Evolutionary conservation across 2,797 vertebrate species (phyloP).

Genomic region (Diglossa cyanea): DNA sequence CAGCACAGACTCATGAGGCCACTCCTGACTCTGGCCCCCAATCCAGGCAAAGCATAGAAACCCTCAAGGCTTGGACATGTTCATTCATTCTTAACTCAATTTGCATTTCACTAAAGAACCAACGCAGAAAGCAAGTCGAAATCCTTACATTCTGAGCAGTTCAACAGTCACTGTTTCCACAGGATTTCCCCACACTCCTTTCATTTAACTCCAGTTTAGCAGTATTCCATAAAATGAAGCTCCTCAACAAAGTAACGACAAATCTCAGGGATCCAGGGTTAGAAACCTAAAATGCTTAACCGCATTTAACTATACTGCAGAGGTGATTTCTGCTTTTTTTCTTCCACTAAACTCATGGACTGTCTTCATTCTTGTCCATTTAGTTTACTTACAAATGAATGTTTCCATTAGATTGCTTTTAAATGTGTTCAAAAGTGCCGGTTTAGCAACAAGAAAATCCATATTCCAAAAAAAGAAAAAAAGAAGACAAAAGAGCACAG

Average conservation of each 20-base stretch:
- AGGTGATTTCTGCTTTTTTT: not conserved
- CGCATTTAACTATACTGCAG: not conserved
- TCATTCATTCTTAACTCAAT: conserved; percentile 23
- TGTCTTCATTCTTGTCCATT: not conserved
- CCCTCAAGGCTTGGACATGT: not conserved
- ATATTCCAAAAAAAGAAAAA: not conserved
- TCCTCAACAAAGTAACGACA: not conserved
- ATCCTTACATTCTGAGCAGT: not conserved
- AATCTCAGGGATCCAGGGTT: not conserved
- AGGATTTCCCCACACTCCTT: not conserved
- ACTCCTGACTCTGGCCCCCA: not conserved
- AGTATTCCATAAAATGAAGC: not conserved
- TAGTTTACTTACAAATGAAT: not conserved
- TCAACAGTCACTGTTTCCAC: not conserved
- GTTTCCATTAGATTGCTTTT: not conserved
- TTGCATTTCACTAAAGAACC: not conserved
- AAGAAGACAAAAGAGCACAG: not conserved
- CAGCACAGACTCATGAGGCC: conserved; percentile 48
- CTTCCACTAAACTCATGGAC: not conserved
- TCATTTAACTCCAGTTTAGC: not conserved
- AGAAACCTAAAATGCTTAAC: not conserved
- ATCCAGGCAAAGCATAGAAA: not conserved
- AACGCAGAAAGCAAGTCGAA: not conserved
- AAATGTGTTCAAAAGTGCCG: not conserved
- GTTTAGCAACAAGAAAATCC: not conserved